Percentiles rank a stretch among this genome's conserved stretches.
Evolutionary conservation across 2,888 invertebrate genomes (phyloP).

Genomic region (Flabesymbios commensalis): DNA sequence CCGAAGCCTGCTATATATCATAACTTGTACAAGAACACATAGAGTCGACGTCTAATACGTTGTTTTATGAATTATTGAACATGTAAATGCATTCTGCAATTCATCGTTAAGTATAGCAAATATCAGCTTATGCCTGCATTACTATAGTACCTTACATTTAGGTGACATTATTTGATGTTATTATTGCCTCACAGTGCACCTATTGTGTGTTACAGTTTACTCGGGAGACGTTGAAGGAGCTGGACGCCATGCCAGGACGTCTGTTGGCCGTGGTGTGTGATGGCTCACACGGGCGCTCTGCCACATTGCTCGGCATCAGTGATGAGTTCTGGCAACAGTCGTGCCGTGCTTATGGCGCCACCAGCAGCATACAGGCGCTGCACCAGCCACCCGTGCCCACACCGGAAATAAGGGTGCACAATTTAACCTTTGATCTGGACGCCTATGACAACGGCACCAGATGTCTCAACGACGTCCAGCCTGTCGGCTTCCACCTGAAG

Average conservation of each 20-base stretch:
- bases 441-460: constrained; percentile 44
- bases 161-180: too few relatives aligned
- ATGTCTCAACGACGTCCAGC: constrained; percentile 33
- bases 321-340: constrained; percentile 49
- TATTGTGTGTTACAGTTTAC: constrained; percentile 51
- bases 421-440: constrained; percentile 50
- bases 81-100: too few relatives aligned
- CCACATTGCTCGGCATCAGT: constrained; percentile 47
- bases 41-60: too few relatives aligned
- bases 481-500: constrained; percentile 46
- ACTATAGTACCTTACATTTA: too few relatives aligned
- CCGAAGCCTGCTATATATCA: too few relatives aligned
- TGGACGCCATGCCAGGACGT: constrained; percentile 42
- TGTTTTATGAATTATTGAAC: too few relatives aligned
- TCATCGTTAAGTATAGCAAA: too few relatives aligned
- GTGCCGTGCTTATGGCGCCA: constrained; percentile 51
- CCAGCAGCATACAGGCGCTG: constrained; percentile 48
- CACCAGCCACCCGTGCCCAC: constrained; percentile 37
- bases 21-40: too few relatives aligned
- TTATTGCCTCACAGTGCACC: too few relatives aligned
- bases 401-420: constrained; percentile 41
- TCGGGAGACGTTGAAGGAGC: constrained; percentile 40
- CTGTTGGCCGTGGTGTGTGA: constrained; percentile 51
- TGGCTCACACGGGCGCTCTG: constrained; percentile 47
- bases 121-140: too few relatives aligned